Evolutionary conservation across 2,113 vertebrate genomes (phyloP).

Genomic region (Chelonoidis abingdonii): DNA sequence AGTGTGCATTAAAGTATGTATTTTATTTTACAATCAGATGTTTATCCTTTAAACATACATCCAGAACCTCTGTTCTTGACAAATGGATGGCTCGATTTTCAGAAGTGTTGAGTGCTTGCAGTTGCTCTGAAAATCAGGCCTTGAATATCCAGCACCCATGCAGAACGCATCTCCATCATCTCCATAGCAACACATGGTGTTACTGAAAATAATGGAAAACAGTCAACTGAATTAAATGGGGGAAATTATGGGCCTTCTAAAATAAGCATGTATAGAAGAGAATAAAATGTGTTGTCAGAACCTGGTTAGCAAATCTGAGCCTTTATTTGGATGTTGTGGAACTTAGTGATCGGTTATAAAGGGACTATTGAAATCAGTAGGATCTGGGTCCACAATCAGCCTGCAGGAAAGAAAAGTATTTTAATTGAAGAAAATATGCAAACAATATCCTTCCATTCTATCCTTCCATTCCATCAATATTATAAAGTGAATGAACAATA

Average conservation of each 20-base stretch:
- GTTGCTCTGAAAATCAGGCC: conserved; percentile 40
- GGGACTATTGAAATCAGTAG: background rate
- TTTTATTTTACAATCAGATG: background rate
- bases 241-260: background rate
- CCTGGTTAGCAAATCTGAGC: background rate
- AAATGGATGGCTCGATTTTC: background rate
- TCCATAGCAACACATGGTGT: conserved; percentile 36
- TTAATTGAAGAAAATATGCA: background rate
- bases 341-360: background rate
- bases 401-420: background rate
- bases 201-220: conserved; percentile 50
- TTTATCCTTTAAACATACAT: background rate
- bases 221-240: conserved; percentile 22
- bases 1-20: background rate
- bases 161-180: conserved; percentile 38
- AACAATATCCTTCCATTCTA: background rate
- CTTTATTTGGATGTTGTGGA: background rate
- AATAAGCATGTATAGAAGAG: conserved; percentile 4
- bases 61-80: background rate
- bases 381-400: background rate
- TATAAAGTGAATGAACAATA: background rate
- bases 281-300: background rate
- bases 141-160: conserved; percentile 14
- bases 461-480: too few species aligned
- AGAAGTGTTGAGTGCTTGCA: conserved; percentile 20